Conservation (phyloP, 1,140 invertebrate species). For the Eupristina koningsbergeri region DNA sequence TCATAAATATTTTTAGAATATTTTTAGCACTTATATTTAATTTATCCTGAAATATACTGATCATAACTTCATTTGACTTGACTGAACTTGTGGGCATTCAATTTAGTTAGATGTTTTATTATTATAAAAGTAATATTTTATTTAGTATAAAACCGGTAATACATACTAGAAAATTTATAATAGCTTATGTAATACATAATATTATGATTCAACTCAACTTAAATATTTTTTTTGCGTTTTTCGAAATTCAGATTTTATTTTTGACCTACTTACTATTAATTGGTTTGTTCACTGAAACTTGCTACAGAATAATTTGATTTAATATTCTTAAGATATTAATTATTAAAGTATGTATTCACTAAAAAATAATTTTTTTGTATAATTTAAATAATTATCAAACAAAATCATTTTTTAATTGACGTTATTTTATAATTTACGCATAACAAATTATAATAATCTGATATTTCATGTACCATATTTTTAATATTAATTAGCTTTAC, state of each 20-base stretch:
- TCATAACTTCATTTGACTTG: background rate
- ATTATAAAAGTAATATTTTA: background rate
- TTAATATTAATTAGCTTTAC: no score
- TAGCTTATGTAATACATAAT: background rate
- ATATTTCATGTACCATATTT: no score
- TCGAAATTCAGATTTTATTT: slow-evolving; percentile 15
- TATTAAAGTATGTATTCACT: no score
- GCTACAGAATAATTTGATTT: background rate
- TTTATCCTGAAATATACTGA: background rate
- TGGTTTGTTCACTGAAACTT: background rate
- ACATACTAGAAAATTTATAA: background rate
- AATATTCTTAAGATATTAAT: background rate
- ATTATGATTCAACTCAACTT: background rate
- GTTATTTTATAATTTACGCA: no score
- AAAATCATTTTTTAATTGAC: no score
- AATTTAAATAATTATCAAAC: no score
- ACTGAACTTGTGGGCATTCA: background rate
- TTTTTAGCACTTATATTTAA: no score
- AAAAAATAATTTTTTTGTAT: no score
- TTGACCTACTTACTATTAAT: slow-evolving; percentile 22
- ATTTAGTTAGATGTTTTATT: background rate
- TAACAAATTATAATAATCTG: no score
- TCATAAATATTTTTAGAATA: no score
- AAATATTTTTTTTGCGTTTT: background rate
- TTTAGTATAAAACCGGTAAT: background rate